Conservation (phyloP, 2,888 invertebrate genomes). For the Ornithoptera alexandrae region DNA sequence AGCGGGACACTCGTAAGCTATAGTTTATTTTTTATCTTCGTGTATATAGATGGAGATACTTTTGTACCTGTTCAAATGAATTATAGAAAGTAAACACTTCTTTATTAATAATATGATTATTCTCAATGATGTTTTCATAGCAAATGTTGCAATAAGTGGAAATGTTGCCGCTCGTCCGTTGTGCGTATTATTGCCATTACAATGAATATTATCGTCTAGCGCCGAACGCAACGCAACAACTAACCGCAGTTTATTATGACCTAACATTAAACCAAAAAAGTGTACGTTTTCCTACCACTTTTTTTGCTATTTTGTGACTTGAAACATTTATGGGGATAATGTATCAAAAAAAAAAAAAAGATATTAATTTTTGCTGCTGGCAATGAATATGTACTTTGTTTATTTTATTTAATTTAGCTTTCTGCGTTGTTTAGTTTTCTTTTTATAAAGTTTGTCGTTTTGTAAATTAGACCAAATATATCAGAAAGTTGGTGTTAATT, state of each 20-base stretch:
- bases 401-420: neutral
- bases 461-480: conserved; percentile 58
- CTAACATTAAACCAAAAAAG: too few species aligned
- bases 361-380: neutral
- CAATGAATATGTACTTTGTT: neutral
- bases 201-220: neutral
- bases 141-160: too few species aligned
- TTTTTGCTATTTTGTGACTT: too few species aligned
- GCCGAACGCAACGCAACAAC: too few species aligned
- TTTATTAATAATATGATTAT: conserved; percentile 12
- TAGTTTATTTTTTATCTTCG: conserved; percentile 48
- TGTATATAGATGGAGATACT: conserved; percentile 71
- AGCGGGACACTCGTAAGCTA: neutral
- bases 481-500: conserved; percentile 61
- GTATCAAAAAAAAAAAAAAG: too few species aligned
- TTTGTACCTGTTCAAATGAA: conserved; percentile 72
- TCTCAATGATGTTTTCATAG: neutral
- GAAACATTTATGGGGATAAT: too few species aligned
- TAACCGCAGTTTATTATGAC: too few species aligned
- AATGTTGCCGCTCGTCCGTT: too few species aligned
- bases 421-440: conserved; percentile 29
- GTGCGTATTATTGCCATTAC: neutral
- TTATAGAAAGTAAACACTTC: conserved; percentile 48
- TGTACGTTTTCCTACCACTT: too few species aligned
- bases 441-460: conserved; percentile 39